Evolutionary conservation across 2,113 vertebrate species (phyloP).

Genomic region (Vimba vimba): DNA sequence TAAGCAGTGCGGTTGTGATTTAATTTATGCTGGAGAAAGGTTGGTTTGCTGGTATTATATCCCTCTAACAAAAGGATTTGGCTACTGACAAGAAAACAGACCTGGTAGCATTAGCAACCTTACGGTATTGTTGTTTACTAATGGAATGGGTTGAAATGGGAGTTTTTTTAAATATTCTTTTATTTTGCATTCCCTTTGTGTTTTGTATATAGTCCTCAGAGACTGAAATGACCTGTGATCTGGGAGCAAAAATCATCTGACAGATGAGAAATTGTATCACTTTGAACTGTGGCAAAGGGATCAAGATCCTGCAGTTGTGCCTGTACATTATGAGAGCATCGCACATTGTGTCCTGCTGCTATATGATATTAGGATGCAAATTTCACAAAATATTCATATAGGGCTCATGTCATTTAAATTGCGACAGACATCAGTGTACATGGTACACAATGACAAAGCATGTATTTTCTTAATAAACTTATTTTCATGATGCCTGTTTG

Average conservation of each 20-base stretch:
- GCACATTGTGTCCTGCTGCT: conserved; percentile 33
- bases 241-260: neutral
- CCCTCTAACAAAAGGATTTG: neutral
- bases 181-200: neutral
- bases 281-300: conserved; percentile 23
- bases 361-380: conserved; percentile 22
- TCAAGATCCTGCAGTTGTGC: conserved; percentile 37
- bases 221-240: conserved; percentile 26
- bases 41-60: neutral
- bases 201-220: conserved; percentile 19
- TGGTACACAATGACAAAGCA: conserved; percentile 4
- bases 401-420: conserved; percentile 14
- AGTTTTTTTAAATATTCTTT: neutral
- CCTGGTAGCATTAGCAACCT: conserved; percentile 19
- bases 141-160: conserved; percentile 1
- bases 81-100: conserved; percentile 22
- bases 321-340: neutral
- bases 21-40: neutral
- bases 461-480: conserved; percentile 55
- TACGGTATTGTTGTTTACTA: conserved; percentile 19
- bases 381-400: conserved; percentile 18
- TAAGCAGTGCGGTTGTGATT: neutral
- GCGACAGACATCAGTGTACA: conserved; percentile 4
- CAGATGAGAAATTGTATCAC: neutral
- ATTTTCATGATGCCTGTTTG: conserved; percentile 27